Conservation (phyloP, 2,797 vertebrate genomes). For the Spinibarbus caldwelli region DNA sequence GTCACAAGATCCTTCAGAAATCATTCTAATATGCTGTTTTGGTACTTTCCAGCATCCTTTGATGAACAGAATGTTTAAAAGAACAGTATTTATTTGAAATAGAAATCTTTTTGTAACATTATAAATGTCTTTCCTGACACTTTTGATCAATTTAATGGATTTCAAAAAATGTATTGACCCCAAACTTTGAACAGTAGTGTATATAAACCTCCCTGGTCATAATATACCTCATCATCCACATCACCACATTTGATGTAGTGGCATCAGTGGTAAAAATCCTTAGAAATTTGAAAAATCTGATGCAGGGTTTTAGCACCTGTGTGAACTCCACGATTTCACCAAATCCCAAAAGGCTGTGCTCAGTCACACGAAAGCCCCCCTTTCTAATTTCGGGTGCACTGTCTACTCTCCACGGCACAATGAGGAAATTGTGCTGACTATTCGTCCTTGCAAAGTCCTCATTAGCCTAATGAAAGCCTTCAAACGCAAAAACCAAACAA, state of each 20-base stretch:
- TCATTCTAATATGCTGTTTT: background rate
- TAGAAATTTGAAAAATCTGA: background rate
- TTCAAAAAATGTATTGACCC: background rate
- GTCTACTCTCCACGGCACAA: slow-evolving; percentile 70
- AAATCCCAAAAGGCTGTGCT: slow-evolving; percentile 11
- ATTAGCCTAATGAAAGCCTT: slow-evolving; percentile 99
- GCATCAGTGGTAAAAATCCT: background rate
- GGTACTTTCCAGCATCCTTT: background rate
- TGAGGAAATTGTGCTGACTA: slow-evolving; percentile 98
- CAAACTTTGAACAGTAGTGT: background rate
- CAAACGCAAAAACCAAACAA: slow-evolving; percentile 99
- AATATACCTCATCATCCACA: background rate
- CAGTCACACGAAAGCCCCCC: slow-evolving; percentile 48
- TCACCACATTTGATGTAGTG: background rate
- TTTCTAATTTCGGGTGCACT: slow-evolving; percentile 35
- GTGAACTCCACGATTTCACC: background rate
- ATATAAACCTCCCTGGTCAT: background rate
- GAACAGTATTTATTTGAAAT: background rate
- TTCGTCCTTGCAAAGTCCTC: slow-evolving; percentile 99
- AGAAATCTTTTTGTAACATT: background rate
- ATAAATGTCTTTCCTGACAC: background rate
- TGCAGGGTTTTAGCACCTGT: slow-evolving; percentile 12
- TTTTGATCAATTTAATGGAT: background rate
- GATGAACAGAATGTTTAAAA: background rate
- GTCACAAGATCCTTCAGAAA: background rate